phyloP scores from a whole-genome alignment of 2,113 vertebrate species.

The Rhineura floridana region DNA sequence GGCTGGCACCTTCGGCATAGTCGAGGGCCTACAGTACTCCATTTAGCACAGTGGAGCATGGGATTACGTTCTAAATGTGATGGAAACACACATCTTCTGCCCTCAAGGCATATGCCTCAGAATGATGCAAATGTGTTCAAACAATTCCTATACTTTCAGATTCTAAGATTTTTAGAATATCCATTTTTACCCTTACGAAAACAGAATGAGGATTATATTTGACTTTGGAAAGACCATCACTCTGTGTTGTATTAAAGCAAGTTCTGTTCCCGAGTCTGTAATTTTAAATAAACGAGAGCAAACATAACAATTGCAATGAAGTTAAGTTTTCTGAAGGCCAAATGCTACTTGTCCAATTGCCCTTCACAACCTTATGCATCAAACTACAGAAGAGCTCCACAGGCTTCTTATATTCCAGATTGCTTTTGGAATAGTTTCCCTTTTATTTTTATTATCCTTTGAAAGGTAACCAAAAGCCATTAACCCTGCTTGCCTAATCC shows the following conservation, averaged over 20 bases:
- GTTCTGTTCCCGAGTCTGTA: not conserved
- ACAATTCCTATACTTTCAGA: not conserved
- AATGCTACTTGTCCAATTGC: not conserved
- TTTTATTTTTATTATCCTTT: constrained; percentile 68
- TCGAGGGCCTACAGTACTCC: too few species aligned
- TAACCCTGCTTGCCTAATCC: constrained; percentile 45
- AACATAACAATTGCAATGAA: not conserved
- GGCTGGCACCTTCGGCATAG: not conserved
- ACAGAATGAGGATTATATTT: not conserved
- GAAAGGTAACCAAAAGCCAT: constrained; percentile 59
- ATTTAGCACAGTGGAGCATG: not conserved
- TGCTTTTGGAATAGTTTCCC: constrained; percentile 33
- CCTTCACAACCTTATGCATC: constrained; percentile 36
- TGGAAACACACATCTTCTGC: not conserved
- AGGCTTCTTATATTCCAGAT: constrained; percentile 57
- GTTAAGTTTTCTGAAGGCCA: not conserved
- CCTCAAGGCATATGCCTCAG: not conserved
- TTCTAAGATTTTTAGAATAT: not conserved
- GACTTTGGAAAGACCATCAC: not conserved
- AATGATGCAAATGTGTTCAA: not conserved
- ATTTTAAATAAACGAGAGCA: constrained; percentile 29
- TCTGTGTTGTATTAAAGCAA: not conserved
- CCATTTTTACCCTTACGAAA: not conserved
- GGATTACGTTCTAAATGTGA: not conserved
- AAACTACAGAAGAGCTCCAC: constrained; percentile 43